Conservation (phyloP, 2,113 vertebrate genomes). For the Paratilapia polleni region DNA sequence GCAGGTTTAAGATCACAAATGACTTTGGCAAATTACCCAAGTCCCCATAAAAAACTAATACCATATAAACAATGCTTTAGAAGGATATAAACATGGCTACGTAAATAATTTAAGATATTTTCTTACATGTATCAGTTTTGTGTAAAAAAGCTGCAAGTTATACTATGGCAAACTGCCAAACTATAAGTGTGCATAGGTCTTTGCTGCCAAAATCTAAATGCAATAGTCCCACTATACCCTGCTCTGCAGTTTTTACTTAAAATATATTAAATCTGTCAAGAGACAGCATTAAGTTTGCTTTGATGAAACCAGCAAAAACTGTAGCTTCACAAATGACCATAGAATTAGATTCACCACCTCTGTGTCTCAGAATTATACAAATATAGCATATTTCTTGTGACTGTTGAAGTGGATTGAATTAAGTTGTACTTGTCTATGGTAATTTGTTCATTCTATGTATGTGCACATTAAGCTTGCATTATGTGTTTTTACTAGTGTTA, state of each 20-base stretch:
- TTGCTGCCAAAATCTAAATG: not conserved
- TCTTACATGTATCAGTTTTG: not conserved
- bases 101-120: not conserved
- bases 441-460: rapidly evolving
- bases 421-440: not conserved
- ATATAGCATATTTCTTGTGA: not conserved
- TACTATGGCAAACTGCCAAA: not conserved
- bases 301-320: not conserved
- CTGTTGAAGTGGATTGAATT: not conserved
- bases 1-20: not conserved
- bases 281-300: not conserved
- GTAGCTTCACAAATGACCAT: not conserved
- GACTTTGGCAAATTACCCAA: not conserved
- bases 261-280: not conserved
- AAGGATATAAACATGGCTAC: not conserved
- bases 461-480: not conserved
- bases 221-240: not conserved
- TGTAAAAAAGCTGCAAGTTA: not conserved
- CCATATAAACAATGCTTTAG: not conserved
- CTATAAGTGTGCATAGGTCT: not conserved
- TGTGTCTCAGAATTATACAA: not conserved
- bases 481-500: not conserved
- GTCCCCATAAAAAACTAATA: not conserved
- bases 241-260: not conserved
- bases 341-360: not conserved